A percentile compares a stretch with the other conserved stretches of the same genome.
These are phyloP conservation scores for Holothuria glaberrima DNA, from an alignment of 35 echinoderm and acorn worm genomes.

Conservation along the genomic window DNA sequence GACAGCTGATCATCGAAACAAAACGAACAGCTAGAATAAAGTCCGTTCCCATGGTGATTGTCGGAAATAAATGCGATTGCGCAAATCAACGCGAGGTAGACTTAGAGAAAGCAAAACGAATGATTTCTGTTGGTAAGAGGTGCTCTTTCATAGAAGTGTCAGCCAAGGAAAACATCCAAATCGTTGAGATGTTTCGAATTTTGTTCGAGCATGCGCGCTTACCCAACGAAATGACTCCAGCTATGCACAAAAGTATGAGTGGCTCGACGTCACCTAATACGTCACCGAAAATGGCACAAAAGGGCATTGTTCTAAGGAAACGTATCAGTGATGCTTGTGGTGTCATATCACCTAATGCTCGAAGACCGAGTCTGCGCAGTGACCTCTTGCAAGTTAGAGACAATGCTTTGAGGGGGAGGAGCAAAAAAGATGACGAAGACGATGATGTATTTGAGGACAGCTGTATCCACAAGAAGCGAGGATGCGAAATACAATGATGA, in stretches of 20 bases:
- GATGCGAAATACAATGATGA: conserved; percentile 85
- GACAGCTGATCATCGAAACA: conserved; percentile 86
- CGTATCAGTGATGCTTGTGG: conserved; percentile 93
- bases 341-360: conserved; percentile 85
- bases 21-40: conserved; percentile 74
- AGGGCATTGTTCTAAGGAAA: conserved; percentile 70
- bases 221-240: conserved; percentile 90
- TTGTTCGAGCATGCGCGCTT: conserved; percentile 90
- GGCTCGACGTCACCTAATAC: conserved; percentile 47
- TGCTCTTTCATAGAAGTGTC: conserved; percentile 80
- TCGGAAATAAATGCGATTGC: conserved; percentile 82
- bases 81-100: conserved; percentile 69
- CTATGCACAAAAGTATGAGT: conserved; percentile 74
- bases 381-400: conserved; percentile 86
- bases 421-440: conserved; percentile 76
- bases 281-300: conserved; percentile 59
- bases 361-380: conserved; percentile 93
- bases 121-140: conserved; percentile 70
- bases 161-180: conserved; percentile 83
- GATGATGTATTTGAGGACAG: conserved; percentile 69
- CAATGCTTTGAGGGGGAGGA: conserved; percentile 66
- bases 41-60: conserved; percentile 91
- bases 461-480: conserved; percentile 76
- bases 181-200: conserved; percentile 73
- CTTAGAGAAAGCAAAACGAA: conserved; percentile 76